Base-by-base conservation (phyloP, 2,888 invertebrate genomes). In the Dexiosoma caninum region DNA sequence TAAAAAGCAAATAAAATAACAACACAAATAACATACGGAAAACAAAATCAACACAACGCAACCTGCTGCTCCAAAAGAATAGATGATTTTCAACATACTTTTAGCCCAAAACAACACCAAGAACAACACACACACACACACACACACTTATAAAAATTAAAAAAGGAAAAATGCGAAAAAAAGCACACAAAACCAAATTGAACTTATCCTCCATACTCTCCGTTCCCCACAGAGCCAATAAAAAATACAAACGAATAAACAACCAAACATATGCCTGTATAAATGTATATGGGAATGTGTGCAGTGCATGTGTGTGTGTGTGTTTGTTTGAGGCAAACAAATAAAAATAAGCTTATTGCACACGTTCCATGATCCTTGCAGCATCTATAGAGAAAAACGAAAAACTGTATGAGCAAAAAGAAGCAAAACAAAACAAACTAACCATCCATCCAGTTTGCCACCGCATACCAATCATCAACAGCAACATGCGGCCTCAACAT, bases 381-480 rank as follows among this genome's bases (percentile, higher is more conserved):
- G 81, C 77, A 74, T 74, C 77, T 64, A 57, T 57, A 3, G 3
- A 35, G 21, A 62, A 74, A 70, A 53, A 76, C 55, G 46, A 64
- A 21, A 40, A 59, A 49, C 66, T 40, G 23, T n/a, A 44, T 35
- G 23, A 59, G 23, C 37, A 72, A 6, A 40, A 35, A 55, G 37
- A 27, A 44, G 59, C 19, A 57, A 67, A 78, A 69, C 40, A 23
- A 70, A 44, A 69, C 40, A 55, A 71, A 74, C 42, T 57, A 76
- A 76, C 59, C 76, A 79, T 78, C 72, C 72, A 81, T 83, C 83
- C 83, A 83, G 81, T 81, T 83, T 81, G 78, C 81, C 77, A 81
- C 74, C 77, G 75, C 81, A 83, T 81, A 83, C 82, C 78, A 81
- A 81, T 78, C 81, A 79, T 70, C 81, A 83, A 83, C 83, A 83